Base-by-base conservation (phyloP, 2,113 vertebrate genomes). In the Edolisoma coerulescens region DNA sequence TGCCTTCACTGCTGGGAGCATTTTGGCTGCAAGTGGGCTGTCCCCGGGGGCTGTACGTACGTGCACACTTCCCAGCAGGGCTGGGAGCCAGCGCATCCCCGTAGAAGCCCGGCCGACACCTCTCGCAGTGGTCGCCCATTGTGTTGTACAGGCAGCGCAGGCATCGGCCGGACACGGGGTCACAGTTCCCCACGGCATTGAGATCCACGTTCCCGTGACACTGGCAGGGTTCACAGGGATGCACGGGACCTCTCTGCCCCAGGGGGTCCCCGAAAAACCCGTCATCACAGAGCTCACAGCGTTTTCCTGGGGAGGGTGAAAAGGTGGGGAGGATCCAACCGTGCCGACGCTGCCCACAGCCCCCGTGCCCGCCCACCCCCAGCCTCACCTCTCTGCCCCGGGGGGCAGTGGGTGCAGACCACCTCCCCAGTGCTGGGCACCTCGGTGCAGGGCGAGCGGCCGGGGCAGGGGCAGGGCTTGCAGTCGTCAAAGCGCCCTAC, bases 261-360 rank as follows among this genome's bases (percentile, higher is more conserved):
- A 99, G 89, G 1, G 99, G 99, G 81, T 99, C 99, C 11, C 99
- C 99, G 1, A 99, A 98, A 97, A 98, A 99, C 57, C 99, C 99
- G 0, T 99, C 99, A 1, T 99, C 99, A 2, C 99, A 99, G 89
- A 98, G 97, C 96, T 99, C 99, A 28, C 99, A 99, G 90, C 97
- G 98, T 28, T 95, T 98, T 15, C 99, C 99, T 99, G 85, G 49
- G 30, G 57, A 89, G 26, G 33, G 47, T 0, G 2, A 37, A 7
- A 45, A 56, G 11, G 37, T 5, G 27, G 17, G 22, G 28, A 68
- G 84, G 22, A 24, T 79, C 44, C 6, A 1, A 47, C 27, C 1
- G 1, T 18, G 65, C 33, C 4, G 0, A 7, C 1, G 3, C 32
- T 80, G 71, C 69, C 18, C n/a, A 1, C 1, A 3, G 26, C 28